Base-by-base conservation (phyloP, 2,113 vertebrate genomes). In the Hyaena hyaena region DNA sequence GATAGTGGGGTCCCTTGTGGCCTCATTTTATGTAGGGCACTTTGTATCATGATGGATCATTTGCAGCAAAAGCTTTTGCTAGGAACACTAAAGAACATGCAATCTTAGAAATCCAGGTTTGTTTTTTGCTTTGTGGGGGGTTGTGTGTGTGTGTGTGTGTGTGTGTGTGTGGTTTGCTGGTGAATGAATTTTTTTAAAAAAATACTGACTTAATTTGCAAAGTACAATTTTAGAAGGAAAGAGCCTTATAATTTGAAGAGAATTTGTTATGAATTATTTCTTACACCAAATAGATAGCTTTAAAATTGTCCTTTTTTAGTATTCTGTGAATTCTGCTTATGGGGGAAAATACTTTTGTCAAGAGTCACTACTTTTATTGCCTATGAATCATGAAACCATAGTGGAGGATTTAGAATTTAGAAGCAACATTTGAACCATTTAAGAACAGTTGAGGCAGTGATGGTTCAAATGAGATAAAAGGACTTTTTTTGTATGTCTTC, bases 11-110 rank as follows among this genome's bases (percentile, higher is more conserved):
- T 98, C 95, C 83, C 91, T 69, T 28, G 87, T 94, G 97, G 88
- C 85, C 83, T 97, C 50, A 3, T 98, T 98, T 98, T 98, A 96
- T 97, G 73, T 97, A 90, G 96, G 94, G 58, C 69, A 43, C 77
- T 98, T 97, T 96, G 71, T 77, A 77, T 88, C 77, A 0, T 98
- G 97, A 97, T 97, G 61, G 96, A 97, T 96, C 68, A 94, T 98
- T 98, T 97, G 79, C 97, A 96, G 90, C 48, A 89, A 81, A 83
- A 97, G 48, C 73, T 90, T 97, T 97, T 61, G 7, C 35, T 79
- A 82, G 43, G 92, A 94, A 93, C 97, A 93, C 96, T 90, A 90
- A 97, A 96, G 69, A 79, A 89, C 90, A 16, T 92, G 31, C 11
- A 43, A 73, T 96, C 45, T 85, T 80, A 97, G 81, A 97, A 97